Evolutionary conservation across 2,888 invertebrate genomes (phyloP), one percentile per base, ranked within the genome.

Genomic region (Erebia palarica): DNA sequence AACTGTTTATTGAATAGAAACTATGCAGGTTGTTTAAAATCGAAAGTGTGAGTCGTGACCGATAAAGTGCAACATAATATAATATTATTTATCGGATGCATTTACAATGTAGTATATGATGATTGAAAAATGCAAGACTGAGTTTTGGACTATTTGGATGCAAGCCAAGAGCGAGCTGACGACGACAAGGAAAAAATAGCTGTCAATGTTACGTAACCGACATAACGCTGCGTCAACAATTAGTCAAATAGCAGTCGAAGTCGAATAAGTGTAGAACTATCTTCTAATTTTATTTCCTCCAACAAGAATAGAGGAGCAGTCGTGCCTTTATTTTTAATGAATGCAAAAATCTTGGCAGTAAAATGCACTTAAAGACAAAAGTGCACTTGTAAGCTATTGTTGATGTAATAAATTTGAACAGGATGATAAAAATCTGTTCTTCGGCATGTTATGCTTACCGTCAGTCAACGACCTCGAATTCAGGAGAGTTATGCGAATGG

Each of bases 161-260:
- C 68, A 80, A 86, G 92, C 92, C 92, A 92, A 85, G 79, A 82
- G 69, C 78, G 84, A 87, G 85, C 86, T 81, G 87, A 87, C 87
- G 84, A 85, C 86, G 86, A 85, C 86, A 83, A 85, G 86, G 86
- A 89, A 91, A 91, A 91, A 92, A 91, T 91, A 90, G 86, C 85
- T 89, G 90, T 90, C 89, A 86, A 85, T 81, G 81, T 90, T 89
- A 79, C 75, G 77, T 78, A 80, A 81, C 72, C 71, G 71, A 75
- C 72, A 74, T 72, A 71, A 74, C 74, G 68, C 73, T 68, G 67
- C 76, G 76, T 83, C 81, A 81, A 82, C 74, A 68, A 69, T 71
- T 47, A 65, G 61, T 72, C 71, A 71, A 65, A 57, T 53, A 60
- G 60, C 67, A 66, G 49, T 49, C 49, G n/a, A 68, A 72, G 59